Evolutionary conservation across 1,140 invertebrate species (phyloP), one percentile per base, ranked within the genome.

Genomic region (Acromyrmex echinatior): DNA sequence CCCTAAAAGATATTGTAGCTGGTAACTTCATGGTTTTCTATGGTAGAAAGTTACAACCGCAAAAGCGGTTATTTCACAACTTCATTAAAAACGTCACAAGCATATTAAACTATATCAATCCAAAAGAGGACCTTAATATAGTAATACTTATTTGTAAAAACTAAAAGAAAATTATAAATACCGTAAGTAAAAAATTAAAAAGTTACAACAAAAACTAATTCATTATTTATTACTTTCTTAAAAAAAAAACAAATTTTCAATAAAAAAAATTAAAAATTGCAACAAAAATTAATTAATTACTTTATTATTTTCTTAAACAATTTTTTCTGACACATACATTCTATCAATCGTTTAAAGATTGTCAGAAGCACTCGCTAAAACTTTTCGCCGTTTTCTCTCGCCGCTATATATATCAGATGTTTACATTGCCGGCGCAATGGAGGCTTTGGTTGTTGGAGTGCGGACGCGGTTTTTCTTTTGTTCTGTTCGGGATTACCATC

Each of bases 391-490:
- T 88, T 88, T 90, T 86, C 90, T 81, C 79, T 76, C 58, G 53
- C 51, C 80, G 86, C 90, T 90, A 90, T 90, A 90, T 89, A 90
- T 90, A 90, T 81, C 28, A 78, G 35, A n/a, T 90, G 89, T 90
- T 90, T 90, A 81, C 76, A 90, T 90, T 90, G 77, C 79, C 88
- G 56, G 39, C 80, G 86, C 65, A 66, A 90, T 90, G 88, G 77
- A 77, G 71, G 88, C 78, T 90, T 90, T 78, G 68, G 85, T 90
- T 82, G 62, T 25, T 25, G 85, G 85, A 90, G 86, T 89, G 84
- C 31, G 76, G 45, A 77, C 76, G 80, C 88, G 45, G 74, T 71
- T 88, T 91, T 90, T 79, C 86, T 85, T 88, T 82, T 87, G 85
- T 87, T 84, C 63, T 31, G 56, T 87, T 87, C 25, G 62, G 28